Percentiles rank a stretch among this genome's conserved stretches.
These are phyloP conservation scores for Chiroxiphia lanceolata DNA, from an alignment of 2,797 vertebrate species.

Conservation along the genomic window DNA sequence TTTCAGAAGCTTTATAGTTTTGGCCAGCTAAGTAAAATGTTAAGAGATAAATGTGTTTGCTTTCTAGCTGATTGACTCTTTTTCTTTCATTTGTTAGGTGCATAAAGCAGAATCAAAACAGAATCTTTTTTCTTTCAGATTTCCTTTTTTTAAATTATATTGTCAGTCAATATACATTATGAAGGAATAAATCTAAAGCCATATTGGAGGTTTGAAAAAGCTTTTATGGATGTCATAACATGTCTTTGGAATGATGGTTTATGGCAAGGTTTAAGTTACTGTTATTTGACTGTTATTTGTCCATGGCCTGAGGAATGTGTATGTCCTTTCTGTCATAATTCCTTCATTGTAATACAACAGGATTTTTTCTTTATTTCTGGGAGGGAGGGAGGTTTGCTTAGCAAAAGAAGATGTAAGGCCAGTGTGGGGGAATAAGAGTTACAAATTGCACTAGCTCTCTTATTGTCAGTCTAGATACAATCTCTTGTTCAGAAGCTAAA, in stretches of 20 bases:
- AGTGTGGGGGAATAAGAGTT: not conserved
- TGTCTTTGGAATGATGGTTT: not conserved
- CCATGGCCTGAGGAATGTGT: not conserved
- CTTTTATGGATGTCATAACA: not conserved
- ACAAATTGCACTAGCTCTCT: not conserved
- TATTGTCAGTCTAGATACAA: not conserved
- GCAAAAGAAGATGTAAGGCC: not conserved
- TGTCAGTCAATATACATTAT: not conserved
- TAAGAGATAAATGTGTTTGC: not conserved
- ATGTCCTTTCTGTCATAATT: not conserved
- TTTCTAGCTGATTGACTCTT: not conserved
- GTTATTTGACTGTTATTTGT: not conserved
- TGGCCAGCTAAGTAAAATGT: not conserved
- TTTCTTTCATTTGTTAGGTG: not conserved
- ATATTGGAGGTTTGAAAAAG: not conserved
- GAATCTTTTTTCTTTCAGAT: not conserved
- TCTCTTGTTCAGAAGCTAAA: conserved; percentile 2
- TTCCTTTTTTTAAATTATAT: not conserved
- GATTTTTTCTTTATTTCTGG: not conserved
- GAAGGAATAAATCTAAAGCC: not conserved
- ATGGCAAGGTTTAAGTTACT: not conserved
- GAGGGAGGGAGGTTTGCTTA: not conserved
- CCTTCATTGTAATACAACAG: not conserved
- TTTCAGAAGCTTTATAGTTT: not conserved
- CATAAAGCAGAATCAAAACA: not conserved